Evolutionary conservation across 2,888 invertebrate species (phyloP), one percentile per base, ranked within the genome.

Genomic region (Drosophila recens): DNA sequence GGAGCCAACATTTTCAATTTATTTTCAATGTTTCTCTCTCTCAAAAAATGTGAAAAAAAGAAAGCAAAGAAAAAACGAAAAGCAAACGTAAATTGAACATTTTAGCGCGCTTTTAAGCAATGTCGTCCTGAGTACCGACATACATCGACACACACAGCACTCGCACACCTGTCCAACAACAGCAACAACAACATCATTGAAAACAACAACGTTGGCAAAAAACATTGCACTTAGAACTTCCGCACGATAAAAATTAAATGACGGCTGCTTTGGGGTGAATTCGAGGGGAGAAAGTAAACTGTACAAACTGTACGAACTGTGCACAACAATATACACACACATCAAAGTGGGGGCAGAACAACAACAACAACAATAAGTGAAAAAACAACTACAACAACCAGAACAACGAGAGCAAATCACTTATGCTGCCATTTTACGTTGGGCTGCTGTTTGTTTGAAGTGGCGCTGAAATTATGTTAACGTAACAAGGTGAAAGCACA

Each of bases 401-500:
- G 27, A 27, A 27, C 36, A 46, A 61, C 63, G 67, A 23, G 51
- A 66, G 67, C 67, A 81, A 84, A 81, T 87, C 89, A 84, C 84
- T 84, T 84, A 89, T 87, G 82, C 70, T 80, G 72, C 79, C 79
- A 83, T 74, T 74, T 88, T 66, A 67, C 61, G 70, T 79, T 82
- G 34, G 30, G 49, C 64, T 57, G 62, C 73, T 70, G 83, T 80
- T 82, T 80, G 83, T 80, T 80, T 81, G 84, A 84, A 80, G 80
- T 83, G 84, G 74, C 79, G 75, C 67, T 67, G 57, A 81, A 90
- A 89, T 90, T 82, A 89, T 89, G 87, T 90, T 89, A 88, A 78
- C 89, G 87, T 79, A 90, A 90, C 90, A 87, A 90, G 88, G 84
- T 90, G 70, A 90, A 89, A 89, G 90, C 86, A 54, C 72, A 81